These are phyloP conservation scores for Portevinia maculata DNA, from an alignment of 2,888 invertebrate species.

Conservation along the genomic window DNA sequence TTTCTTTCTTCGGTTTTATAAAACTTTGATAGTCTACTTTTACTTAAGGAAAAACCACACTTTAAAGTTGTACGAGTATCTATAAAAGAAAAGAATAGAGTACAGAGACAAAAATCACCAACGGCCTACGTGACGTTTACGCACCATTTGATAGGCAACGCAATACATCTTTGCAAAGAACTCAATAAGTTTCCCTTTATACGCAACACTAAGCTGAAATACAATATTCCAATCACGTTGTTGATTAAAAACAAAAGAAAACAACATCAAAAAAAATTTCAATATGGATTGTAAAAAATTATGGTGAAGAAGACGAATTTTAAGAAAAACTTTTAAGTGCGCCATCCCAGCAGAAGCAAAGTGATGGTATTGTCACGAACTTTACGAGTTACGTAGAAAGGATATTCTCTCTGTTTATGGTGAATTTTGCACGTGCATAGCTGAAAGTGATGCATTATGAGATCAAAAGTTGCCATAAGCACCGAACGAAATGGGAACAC, in stretches of 20 bases:
- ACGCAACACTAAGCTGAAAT: slow-evolving; percentile 15
- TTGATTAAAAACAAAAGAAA: slow-evolving; percentile 66
- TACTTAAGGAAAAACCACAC: background rate
- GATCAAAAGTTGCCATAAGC: slow-evolving; percentile 1
- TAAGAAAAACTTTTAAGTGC: slow-evolving; percentile 15
- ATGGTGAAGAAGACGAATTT: slow-evolving; percentile 10
- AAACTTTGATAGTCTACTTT: background rate
- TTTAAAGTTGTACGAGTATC: background rate
- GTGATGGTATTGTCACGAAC: background rate
- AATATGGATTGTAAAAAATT: slow-evolving; percentile 61
- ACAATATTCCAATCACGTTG: slow-evolving; percentile 53
- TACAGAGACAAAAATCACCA: slow-evolving; percentile 22
- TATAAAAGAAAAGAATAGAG: background rate
- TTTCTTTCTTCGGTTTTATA: too few species aligned
- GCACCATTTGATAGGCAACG: slow-evolving; percentile 10
- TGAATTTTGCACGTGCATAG: slow-evolving; percentile 1
- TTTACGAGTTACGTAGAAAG: background rate
- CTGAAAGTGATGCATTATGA: slow-evolving; percentile 3
- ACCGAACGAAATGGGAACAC: too few species aligned
- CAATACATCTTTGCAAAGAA: slow-evolving; percentile 15
- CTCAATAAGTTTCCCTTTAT: slow-evolving; percentile 29
- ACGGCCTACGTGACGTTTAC: slow-evolving; percentile 36
- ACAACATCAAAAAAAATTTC: slow-evolving; percentile 24
- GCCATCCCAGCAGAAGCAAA: background rate
- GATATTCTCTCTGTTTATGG: background rate